Percentiles rank a stretch among this genome's conserved stretches.
Conservation (phyloP, 1,140 invertebrate genomes). For the Brachionus manjavacas region DNA sequence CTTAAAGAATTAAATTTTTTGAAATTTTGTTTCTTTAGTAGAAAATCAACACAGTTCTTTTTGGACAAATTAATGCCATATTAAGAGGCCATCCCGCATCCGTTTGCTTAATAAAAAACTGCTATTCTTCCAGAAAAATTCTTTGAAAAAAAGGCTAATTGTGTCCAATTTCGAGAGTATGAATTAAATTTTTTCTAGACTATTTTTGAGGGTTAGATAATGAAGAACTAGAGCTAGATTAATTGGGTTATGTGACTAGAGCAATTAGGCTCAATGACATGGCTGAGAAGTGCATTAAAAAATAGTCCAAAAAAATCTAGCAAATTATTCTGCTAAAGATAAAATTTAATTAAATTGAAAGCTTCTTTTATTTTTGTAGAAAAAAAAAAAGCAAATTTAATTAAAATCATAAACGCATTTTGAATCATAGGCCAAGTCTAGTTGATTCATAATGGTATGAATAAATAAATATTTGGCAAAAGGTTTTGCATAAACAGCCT, state of each 20-base stretch:
- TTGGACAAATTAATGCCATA: not conserved
- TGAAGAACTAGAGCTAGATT: not conserved
- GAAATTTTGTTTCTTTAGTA: too few species aligned
- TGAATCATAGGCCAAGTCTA: not conserved
- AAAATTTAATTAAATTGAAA: conserved; percentile 29
- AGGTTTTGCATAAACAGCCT: conserved; percentile 3
- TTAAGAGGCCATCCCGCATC: not conserved
- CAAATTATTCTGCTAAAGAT: not conserved
- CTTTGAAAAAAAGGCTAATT: not conserved
- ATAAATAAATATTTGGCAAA: conserved; percentile 25
- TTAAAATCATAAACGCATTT: conserved; percentile 12
- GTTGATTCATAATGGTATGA: not conserved
- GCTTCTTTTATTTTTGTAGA: not conserved
- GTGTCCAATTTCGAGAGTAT: not conserved
- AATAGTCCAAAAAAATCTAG: not conserved
- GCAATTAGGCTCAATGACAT: not conserved
- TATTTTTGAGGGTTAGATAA: not conserved
- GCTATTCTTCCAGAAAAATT: not conserved
- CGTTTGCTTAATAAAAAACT: not conserved
- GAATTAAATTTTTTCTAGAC: not conserved
- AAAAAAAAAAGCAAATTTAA: conserved; percentile 21
- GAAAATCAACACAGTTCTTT: too few species aligned
- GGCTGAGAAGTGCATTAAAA: not conserved
- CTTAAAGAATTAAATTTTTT: too few species aligned
- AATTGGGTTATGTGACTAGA: not conserved